Conservation (phyloP, 2,797 vertebrate species). For the Sorex maritimensis region DNA sequence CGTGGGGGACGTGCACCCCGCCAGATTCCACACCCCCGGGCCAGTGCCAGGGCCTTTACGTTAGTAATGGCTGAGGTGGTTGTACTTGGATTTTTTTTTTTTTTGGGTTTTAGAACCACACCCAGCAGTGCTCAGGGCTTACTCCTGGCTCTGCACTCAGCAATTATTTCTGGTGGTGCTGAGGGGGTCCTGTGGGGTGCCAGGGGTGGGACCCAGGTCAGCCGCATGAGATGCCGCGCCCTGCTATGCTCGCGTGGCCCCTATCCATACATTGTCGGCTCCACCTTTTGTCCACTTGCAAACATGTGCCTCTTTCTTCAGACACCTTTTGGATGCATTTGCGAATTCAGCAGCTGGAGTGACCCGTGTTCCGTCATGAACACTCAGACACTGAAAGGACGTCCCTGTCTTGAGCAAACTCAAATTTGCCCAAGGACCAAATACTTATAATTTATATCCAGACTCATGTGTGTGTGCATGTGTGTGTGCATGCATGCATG, state of each 20-base stretch:
- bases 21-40: neutral
- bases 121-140: no score
- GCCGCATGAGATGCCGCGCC: no score
- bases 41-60: neutral
- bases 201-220: neutral
- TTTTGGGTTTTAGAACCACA: no score
- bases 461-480: neutral
- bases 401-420: neutral
- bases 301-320: neutral
- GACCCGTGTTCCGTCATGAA: constrained; percentile 1
- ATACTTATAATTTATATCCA: neutral
- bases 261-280: neutral
- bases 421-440: constrained; percentile 58
- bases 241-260: neutral
- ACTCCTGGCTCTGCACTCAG: no score
- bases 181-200: no score
- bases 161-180: no score
- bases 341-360: neutral
- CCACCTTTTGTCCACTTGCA: neutral
- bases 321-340: neutral
- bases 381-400: neutral
- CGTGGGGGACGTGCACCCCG: no score
- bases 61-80: neutral
- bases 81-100: no score
- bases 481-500: neutral